These are phyloP conservation scores for Trypoxylon attenuatum DNA, from an alignment of 2,888 invertebrate species.

Conservation along the genomic window DNA sequence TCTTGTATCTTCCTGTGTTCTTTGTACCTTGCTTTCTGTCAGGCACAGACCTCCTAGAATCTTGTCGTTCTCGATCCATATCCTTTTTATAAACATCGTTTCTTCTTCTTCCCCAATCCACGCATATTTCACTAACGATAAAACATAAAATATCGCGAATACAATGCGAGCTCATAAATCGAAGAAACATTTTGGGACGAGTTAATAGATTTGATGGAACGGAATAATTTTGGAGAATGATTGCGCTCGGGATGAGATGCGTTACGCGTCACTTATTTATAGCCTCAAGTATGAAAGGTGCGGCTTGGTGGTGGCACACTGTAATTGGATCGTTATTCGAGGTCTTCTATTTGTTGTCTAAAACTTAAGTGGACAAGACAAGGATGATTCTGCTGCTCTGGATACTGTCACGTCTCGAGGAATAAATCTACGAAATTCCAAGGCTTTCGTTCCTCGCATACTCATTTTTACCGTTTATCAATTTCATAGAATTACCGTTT, in stretches of 20 bases:
- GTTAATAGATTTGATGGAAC: no score
- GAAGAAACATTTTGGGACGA: no score
- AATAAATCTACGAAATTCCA: neutral
- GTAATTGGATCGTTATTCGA: slow-evolving; percentile 54
- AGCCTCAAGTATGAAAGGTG: slow-evolving; percentile 17
- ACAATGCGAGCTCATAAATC: no score
- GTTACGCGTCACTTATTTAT: slow-evolving; percentile 28
- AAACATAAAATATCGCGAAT: no score
- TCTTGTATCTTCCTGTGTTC: neutral
- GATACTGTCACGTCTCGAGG: slow-evolving; percentile 53
- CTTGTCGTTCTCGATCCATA: no score
- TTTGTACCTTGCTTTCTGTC: neutral
- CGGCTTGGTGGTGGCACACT: slow-evolving; percentile 16
- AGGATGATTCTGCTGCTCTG: slow-evolving; percentile 59
- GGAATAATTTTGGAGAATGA: neutral
- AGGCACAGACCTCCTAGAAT: neutral
- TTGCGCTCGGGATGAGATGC: neutral
- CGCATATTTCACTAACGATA: no score
- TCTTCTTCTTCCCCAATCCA: no score
- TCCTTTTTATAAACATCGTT: no score
- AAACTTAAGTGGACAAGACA: slow-evolving; percentile 59
- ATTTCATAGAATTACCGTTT: no score
- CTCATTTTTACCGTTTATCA: no score
- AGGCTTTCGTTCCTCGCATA: neutral
- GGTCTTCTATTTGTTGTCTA: slow-evolving; percentile 62